Evolutionary conservation across 2,888 invertebrate genomes (phyloP).

Genomic region (Leuctra nigra): DNA sequence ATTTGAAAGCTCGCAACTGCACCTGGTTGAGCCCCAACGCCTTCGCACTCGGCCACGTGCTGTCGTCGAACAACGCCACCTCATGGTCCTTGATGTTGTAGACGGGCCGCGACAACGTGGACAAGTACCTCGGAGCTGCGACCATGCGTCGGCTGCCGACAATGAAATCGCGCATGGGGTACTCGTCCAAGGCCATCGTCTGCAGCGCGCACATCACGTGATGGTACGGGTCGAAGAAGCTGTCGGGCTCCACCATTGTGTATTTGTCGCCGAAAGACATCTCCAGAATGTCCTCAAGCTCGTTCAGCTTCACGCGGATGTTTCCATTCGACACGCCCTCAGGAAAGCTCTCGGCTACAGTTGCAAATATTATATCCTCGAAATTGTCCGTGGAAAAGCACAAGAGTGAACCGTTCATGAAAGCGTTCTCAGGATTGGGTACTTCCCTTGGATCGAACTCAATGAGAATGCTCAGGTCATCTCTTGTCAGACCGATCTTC

Average conservation of each 20-base stretch:
- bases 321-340: conserved; percentile 48
- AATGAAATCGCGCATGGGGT: no score
- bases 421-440: conserved; percentile 45
- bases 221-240: conserved; percentile 77
- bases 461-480: conserved; percentile 43
- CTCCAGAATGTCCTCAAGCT: conserved; percentile 36
- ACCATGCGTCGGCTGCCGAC: no score
- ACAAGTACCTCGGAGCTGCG: no score
- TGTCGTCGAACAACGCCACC: no score
- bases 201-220: conserved; percentile 64
- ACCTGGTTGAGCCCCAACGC: conserved; percentile 63
- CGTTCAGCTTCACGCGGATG: conserved; percentile 41
- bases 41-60: no score
- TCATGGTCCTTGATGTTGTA: no score
- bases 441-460: conserved; percentile 28
- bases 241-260: conserved; percentile 67
- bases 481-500: conserved; percentile 38
- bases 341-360: conserved; percentile 46
- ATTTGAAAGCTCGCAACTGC: conserved; percentile 59
- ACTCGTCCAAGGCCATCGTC: no score
- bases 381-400: conserved; percentile 66
- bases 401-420: conserved; percentile 65
- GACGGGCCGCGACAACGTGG: no score
- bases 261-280: conserved; percentile 41
- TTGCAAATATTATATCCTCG: conserved; percentile 59